Evolutionary conservation across 1,140 invertebrate species (phyloP), one percentile per base, ranked within the genome.

Genomic region (Drosophila navojoa): DNA sequence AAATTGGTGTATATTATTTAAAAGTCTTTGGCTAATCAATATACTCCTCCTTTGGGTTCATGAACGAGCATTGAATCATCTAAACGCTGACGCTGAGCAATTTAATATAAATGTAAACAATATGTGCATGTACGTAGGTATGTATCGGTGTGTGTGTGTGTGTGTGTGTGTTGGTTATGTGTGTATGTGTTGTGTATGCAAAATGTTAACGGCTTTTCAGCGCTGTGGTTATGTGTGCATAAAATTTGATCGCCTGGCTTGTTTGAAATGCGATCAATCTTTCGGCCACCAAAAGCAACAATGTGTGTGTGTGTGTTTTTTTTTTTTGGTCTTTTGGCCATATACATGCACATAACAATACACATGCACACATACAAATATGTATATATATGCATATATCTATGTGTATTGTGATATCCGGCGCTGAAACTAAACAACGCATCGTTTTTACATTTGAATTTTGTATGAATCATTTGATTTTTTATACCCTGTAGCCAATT

Each of bases 391-490:
- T 44, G 13, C 7, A 32, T 32, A 7, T 2, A 32, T 32, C 7
- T 32, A 32, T 59, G 2, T 44, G 45, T 52, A 22, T 63, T 38
- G 35, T 71, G 70, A 52, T 67, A 69, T 73, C 71, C 71, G 66
- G 57, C 64, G 71, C 55, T 64, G 49, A 75, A 64, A 61, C 61
- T 67, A 72, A 68, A 73, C 75, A 77, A 77, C 71, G 75, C 75
- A 74, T 77, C 71, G 61, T 69, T 62, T 77, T 77, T 77, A 77
- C 75, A 71, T 77, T 74, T 77, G 71, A 77, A 77, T 74, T 77
- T 77, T 9, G 58, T 74, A 77, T 77, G 75, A 77, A 74, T 77
- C 75, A 77, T 61, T 73, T 69, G 13, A 29, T 68, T 70, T 55
- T 62, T 16, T 35, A 54, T 54, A 54, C 52, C 52, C 52, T 54